Percentiles rank a stretch among this genome's conserved stretches.
phyloP scores from a whole-genome alignment of 2,797 vertebrate genomes.

The Holocentrus rufus region DNA sequence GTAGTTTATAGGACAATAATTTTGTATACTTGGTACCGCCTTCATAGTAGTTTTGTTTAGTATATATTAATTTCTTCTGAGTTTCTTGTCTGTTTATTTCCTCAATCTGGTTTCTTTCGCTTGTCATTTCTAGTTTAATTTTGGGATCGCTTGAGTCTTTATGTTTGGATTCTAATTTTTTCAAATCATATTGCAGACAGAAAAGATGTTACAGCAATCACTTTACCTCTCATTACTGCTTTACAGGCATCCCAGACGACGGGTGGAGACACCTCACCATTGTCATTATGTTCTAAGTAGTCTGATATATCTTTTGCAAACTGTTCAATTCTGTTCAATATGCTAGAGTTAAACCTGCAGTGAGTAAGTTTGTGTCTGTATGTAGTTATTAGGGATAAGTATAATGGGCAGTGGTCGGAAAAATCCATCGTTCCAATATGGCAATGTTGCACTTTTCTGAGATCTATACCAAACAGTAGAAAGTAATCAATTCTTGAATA shows the following conservation, averaged over 20 bases:
- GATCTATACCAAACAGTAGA: neutral
- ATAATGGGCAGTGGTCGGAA: neutral
- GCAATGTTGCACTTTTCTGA: neutral
- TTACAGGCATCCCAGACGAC: conserved; percentile 5
- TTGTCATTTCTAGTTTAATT: neutral
- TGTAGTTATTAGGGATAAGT: neutral
- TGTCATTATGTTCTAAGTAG: neutral
- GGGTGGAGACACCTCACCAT: neutral
- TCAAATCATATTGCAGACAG: neutral
- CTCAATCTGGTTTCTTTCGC: no score
- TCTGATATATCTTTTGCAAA: neutral
- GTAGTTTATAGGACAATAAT: neutral
- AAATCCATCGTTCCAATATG: neutral
- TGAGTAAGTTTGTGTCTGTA: neutral
- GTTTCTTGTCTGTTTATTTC: neutral
- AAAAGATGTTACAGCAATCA: neutral
- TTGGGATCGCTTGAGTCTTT: neutral
- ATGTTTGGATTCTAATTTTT: neutral
- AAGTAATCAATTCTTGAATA: conserved; percentile 4
- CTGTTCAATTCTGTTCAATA: neutral
- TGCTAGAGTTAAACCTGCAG: neutral
- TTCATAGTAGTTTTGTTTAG: no score
- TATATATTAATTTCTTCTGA: neutral
- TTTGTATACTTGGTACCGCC: neutral
- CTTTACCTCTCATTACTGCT: neutral